A percentile compares a stretch with the other conserved stretches of the same genome.
These are phyloP conservation scores for Hippoglossus stenolepis DNA, from an alignment of 2,113 vertebrate species.

Conservation along the genomic window DNA sequence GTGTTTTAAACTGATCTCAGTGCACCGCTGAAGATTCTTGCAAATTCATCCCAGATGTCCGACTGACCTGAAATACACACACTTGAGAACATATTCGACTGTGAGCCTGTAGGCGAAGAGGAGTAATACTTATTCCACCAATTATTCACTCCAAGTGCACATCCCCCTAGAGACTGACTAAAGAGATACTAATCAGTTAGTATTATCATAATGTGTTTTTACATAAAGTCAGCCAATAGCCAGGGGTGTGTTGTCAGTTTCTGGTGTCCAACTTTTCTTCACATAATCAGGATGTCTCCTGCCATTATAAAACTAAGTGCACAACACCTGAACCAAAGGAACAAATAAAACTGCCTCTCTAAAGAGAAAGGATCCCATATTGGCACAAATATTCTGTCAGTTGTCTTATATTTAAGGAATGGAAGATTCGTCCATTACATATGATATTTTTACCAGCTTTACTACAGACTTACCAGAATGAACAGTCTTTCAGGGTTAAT, in stretches of 20 bases:
- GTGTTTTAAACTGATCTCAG: not conserved
- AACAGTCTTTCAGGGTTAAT: not conserved
- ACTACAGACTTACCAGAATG: not conserved
- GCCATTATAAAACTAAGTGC: not conserved
- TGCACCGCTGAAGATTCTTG: not conserved
- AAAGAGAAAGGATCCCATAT: not conserved
- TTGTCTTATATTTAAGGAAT: too few species aligned
- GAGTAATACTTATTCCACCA: constrained; percentile 35
- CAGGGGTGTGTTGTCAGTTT: not conserved
- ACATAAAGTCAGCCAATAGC: constrained; percentile 34
- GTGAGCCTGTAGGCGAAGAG: too few species aligned
- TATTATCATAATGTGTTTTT: constrained; percentile 17
- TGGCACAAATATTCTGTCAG: too few species aligned
- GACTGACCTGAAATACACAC: constrained; percentile 46
- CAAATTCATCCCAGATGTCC: constrained; percentile 9
- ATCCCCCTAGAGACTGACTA: constrained; percentile 29
- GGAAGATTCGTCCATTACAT: too few species aligned
- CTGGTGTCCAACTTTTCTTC: not conserved
- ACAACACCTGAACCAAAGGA: not conserved
- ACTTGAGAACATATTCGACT: not conserved
- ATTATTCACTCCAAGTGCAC: constrained; percentile 51
- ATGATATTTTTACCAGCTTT: too few species aligned
- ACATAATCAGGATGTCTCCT: not conserved
- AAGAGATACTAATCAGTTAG: constrained; percentile 31
- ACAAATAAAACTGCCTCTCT: too few species aligned